These are phyloP conservation scores for Drosophila busckii DNA, from an alignment of 1,140 invertebrate species.

Conservation along the genomic window DNA sequence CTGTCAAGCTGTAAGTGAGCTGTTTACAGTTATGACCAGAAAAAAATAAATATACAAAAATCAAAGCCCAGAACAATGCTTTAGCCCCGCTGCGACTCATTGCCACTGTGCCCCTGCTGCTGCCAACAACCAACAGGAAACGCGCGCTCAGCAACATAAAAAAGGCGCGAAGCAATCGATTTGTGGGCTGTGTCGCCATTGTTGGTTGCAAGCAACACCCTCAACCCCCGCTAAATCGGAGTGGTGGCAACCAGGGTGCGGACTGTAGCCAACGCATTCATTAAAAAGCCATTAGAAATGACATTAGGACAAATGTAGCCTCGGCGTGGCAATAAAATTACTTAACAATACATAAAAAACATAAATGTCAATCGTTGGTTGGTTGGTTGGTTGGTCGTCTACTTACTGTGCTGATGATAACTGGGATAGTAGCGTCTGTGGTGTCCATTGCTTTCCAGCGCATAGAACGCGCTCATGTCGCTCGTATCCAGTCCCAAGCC, in stretches of 20 bases:
- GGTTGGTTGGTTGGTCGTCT: background rate
- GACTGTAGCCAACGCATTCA: slow-evolving; percentile 51
- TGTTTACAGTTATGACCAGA: slow-evolving; percentile 30
- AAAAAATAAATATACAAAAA: no score
- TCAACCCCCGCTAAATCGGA: slow-evolving; percentile 5
- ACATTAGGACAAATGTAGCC: slow-evolving; percentile 70
- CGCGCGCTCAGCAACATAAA: slow-evolving; percentile 48
- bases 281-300: slow-evolving; percentile 78
- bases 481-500: slow-evolving; percentile 68
- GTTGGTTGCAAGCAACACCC: slow-evolving; percentile 7
- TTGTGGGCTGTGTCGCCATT: slow-evolving; percentile 47
- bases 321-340: slow-evolving; percentile 42
- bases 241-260: no score
- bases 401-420: slow-evolving; percentile 79
- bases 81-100: no score
- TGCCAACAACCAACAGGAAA: slow-evolving; percentile 54
- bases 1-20: slow-evolving; percentile 20
- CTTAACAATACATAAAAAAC: slow-evolving; percentile 48
- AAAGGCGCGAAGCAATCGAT: slow-evolving; percentile 77
- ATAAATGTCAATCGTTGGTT: slow-evolving; percentile 37
- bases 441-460: slow-evolving; percentile 75
- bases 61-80: no score
- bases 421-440: slow-evolving; percentile 78
- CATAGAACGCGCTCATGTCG: slow-evolving; percentile 78
- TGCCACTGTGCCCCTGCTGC: no score